Evolutionary conservation across 2,797 vertebrate genomes (phyloP).

Genomic region (Diplodus sargus): DNA sequence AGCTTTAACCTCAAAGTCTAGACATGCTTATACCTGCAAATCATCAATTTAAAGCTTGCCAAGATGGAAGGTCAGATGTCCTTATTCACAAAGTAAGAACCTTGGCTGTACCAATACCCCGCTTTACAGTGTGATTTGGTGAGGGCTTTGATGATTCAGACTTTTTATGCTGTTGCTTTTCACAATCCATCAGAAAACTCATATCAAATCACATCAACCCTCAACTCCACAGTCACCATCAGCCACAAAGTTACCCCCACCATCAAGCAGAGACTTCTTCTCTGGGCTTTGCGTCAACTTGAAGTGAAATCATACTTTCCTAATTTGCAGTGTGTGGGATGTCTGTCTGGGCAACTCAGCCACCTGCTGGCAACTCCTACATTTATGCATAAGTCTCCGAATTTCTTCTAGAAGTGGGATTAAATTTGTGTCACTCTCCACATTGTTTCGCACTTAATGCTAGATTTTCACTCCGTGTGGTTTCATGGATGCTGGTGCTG

Average conservation of each 20-base stretch:
- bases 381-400: slow-evolving; percentile 66
- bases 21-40: slow-evolving; percentile 8
- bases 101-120: not conserved
- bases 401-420: slow-evolving; percentile 47
- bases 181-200: slow-evolving; percentile 27
- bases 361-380: slow-evolving; percentile 64
- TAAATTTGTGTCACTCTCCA: slow-evolving; percentile 54
- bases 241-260: slow-evolving; percentile 29
- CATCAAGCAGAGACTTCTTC: slow-evolving; percentile 43
- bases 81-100: slow-evolving; percentile 3
- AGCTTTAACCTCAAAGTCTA: not conserved
- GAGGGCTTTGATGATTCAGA: slow-evolving; percentile 10
- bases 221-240: slow-evolving; percentile 48
- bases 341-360: slow-evolving; percentile 49
- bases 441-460: slow-evolving; percentile 51
- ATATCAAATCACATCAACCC: slow-evolving; percentile 34
- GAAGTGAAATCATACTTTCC: slow-evolving; percentile 52
- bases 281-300: slow-evolving; percentile 40
- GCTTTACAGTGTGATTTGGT: not conserved
- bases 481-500: slow-evolving; percentile 23
- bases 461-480: slow-evolving; percentile 15
- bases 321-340: slow-evolving; percentile 54
- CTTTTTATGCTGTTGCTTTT: slow-evolving; percentile 17
- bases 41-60: not conserved
- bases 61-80: not conserved